phyloP scores from a whole-genome alignment of 2,888 invertebrate species.

The Apoda limacodes region DNA sequence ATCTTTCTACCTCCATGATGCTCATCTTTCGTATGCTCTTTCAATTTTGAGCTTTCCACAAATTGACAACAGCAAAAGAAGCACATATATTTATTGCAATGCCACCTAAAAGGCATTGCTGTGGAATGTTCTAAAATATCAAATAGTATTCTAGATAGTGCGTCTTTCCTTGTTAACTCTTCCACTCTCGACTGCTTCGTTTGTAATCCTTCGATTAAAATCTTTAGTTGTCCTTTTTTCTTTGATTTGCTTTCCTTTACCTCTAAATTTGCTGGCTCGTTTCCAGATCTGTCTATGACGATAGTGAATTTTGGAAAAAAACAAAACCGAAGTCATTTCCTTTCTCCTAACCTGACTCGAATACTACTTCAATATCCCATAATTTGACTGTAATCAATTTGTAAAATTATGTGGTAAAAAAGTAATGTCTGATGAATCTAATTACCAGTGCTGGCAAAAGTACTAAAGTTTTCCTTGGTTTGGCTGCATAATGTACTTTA shows the following conservation, averaged over 20 bases:
- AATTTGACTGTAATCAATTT: too few species aligned
- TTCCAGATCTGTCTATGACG: conserved; percentile 13
- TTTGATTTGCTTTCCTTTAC: conserved; percentile 5
- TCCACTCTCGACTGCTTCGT: conserved; percentile 6
- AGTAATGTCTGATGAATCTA: too few species aligned
- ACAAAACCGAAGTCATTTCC: too few species aligned
- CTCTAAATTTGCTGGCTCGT: conserved; percentile 4
- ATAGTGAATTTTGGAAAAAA: neutral
- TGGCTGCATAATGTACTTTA: too few species aligned
- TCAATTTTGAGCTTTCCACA: conserved; percentile 24
- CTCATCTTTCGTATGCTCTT: conserved; percentile 21
- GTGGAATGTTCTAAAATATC: conserved; percentile 29
- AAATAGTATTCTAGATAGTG: conserved; percentile 28
- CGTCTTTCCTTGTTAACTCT: conserved; percentile 14
- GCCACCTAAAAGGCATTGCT: conserved; percentile 31
- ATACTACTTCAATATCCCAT: too few species aligned
- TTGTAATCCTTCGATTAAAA: conserved; percentile 11
- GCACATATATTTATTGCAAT: conserved; percentile 28
- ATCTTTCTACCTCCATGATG: conserved; percentile 23
- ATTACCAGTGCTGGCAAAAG: too few species aligned
- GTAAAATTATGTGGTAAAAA: too few species aligned
- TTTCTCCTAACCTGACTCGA: too few species aligned
- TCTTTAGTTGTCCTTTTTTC: conserved; percentile 3
- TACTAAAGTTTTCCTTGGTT: too few species aligned
- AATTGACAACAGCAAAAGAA: conserved; percentile 34